phyloP scores from a whole-genome alignment of 2,888 invertebrate species.

The Hypena proboscidalis region DNA sequence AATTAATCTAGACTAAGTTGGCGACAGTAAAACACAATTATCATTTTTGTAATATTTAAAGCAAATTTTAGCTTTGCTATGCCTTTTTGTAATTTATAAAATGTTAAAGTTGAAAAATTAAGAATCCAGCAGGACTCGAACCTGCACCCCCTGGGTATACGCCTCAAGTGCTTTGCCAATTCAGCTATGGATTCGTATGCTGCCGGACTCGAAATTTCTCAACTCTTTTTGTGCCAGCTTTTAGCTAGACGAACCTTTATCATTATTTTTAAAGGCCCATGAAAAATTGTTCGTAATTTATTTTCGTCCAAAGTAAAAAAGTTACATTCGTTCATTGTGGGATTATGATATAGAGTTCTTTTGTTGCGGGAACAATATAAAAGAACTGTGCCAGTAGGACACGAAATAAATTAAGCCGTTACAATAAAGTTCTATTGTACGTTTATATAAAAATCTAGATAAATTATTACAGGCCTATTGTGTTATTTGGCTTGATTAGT shows the following conservation, averaged over 20 bases:
- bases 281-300: constrained; percentile 48
- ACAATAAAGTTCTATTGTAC: constrained; percentile 22
- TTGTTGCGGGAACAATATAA: constrained; percentile 35
- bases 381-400: constrained; percentile 31
- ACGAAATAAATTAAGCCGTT: constrained; percentile 31
- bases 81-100: too few species aligned
- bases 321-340: constrained; percentile 36
- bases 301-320: constrained; percentile 44
- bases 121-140: too few species aligned
- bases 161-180: too few species aligned
- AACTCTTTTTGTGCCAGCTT: too few species aligned
- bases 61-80: too few species aligned
- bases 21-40: constrained; percentile 56
- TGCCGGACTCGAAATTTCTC: too few species aligned
- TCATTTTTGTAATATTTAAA: too few species aligned
- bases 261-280: constrained; percentile 46
- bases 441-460: constrained; percentile 14
- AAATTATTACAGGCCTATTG: constrained; percentile 27
- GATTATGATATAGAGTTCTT: constrained; percentile 30
- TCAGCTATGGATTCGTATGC: too few species aligned
- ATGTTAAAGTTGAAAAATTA: too few species aligned
- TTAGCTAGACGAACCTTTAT: too few species aligned
- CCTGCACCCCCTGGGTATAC: too few species aligned
- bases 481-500: constrained; percentile 21
- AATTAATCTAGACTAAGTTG: constrained; percentile 60